These are phyloP conservation scores for Empis stercorea DNA, from an alignment of 2,888 invertebrate species.

Conservation along the genomic window DNA sequence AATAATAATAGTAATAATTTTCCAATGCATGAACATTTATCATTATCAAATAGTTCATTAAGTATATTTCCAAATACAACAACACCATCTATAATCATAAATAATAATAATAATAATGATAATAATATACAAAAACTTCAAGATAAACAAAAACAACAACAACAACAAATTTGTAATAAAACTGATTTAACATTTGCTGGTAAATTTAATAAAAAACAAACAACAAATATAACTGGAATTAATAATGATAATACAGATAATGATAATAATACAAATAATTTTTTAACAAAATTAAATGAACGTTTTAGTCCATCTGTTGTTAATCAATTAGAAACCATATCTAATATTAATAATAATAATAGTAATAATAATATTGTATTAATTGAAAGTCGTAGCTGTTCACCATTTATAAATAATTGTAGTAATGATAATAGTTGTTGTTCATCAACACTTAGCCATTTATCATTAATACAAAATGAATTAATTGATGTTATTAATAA, in stretches of 20 bases:
- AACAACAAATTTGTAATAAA: slow-evolving; percentile 6
- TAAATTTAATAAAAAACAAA: slow-evolving; percentile 23
- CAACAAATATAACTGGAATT: too few species aligned
- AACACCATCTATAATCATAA: not conserved
- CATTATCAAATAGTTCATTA: slow-evolving; percentile 25
- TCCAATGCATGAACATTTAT: slow-evolving; percentile 16
- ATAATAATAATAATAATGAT: slow-evolving; percentile 8
- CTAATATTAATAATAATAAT: not conserved
- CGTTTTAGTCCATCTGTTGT: too few species aligned
- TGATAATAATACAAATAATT: too few species aligned
- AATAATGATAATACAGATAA: too few species aligned
- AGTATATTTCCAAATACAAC: slow-evolving; percentile 17
- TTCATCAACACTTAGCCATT: not conserved
- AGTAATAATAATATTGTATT: slow-evolving; percentile 4
- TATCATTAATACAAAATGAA: not conserved
- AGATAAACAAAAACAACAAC: slow-evolving; percentile 1
- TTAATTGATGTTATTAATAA: not conserved
- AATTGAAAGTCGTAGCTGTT: slow-evolving; percentile 12
- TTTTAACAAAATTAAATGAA: too few species aligned
- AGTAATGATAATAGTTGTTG: not conserved
- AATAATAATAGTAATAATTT: slow-evolving; percentile 5
- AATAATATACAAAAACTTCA: slow-evolving; percentile 6
- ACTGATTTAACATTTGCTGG: slow-evolving; percentile 31
- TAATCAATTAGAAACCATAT: not conserved
- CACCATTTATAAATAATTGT: slow-evolving; percentile 6